phyloP scores from a whole-genome alignment of 2,797 vertebrate genomes.

The Myripristis murdjan region DNA sequence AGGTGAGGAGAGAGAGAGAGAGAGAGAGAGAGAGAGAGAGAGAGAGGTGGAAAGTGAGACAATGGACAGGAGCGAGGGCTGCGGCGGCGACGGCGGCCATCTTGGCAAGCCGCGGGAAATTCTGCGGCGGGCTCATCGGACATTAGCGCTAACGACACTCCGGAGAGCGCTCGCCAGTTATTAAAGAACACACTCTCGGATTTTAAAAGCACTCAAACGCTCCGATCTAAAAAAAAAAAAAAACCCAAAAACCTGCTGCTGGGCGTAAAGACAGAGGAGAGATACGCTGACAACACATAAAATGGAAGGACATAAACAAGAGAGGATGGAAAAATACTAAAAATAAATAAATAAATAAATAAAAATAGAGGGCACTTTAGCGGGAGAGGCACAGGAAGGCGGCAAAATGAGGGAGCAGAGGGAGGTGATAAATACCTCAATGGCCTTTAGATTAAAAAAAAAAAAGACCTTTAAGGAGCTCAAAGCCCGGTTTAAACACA shows the following conservation, averaged over 20 bases:
- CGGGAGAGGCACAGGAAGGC: conserved; percentile 7
- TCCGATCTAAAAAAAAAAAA: conserved; percentile 5
- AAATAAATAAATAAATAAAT: neutral
- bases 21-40: conserved; percentile 12
- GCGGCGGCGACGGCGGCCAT: conserved; percentile 40
- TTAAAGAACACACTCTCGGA: conserved; percentile 54
- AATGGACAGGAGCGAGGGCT: neutral
- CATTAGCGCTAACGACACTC: conserved; percentile 51
- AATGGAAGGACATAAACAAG: conserved; percentile 13
- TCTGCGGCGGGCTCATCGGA: conserved; percentile 16
- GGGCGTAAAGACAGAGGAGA: conserved; percentile 13
- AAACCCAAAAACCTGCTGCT: conserved; percentile 24
- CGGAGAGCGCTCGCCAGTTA: conserved; percentile 47
- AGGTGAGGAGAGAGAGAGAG: conserved; percentile 24
- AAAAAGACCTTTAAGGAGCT: conserved; percentile 57
- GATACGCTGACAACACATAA: conserved; percentile 27
- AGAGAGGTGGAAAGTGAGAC: conserved; percentile 19
- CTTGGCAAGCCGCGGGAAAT: conserved; percentile 41
- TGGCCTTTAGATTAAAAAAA: conserved; percentile 41
- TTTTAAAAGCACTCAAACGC: conserved; percentile 41
- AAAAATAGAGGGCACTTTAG: conserved; percentile 4
- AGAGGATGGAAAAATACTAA: neutral
- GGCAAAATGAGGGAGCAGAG: conserved; percentile 42
- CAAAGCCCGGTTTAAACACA: conserved; percentile 28
- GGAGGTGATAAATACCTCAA: conserved; percentile 50